Base-by-base conservation (phyloP, 2,888 invertebrate species). In the Eudemis profundana region DNA sequence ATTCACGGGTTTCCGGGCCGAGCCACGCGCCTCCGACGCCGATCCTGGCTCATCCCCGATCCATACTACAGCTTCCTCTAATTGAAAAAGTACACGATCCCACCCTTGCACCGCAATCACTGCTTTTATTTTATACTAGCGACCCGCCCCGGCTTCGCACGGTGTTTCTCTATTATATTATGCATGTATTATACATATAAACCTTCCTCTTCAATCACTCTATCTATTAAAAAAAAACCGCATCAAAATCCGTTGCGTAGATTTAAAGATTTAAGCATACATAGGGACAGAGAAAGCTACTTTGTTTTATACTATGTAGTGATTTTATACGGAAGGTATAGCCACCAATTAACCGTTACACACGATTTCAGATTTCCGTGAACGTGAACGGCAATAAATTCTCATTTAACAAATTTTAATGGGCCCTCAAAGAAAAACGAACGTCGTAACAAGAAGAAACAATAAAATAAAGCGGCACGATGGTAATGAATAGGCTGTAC, bases 401-500 rank as follows among this genome's bases (percentile, higher is more conserved):
- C 74, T 71, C 72, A 78, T 79, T 77, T 76, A 76, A 83, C 83
- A 80, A 86, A 83, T 85, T 86, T 83, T 81, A 83, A 82, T 81
- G 79, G 76, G 74, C 71, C 76, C 78, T 72, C 78, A 78, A 82
- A 81, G 76, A 76, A 74, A 71, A 77, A 75, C 66, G 67, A 72
- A 72, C 73, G 76, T 74, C 69, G 75, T 76, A 76, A 84, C 81
- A 83, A 83, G 82, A 82, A 83, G 82, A 83, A 84, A 87, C 86
- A 84, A 87, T 86, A 84, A 89, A 89, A 86, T 79, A 83, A 85
- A 87, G 78, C 81, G 76, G 79, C 74, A 75, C 78, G 79, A 81
- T 78, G 78, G 82, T 87, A 89, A 89, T 88, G 87, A 89, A 87
- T 86, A 86, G 85, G 85, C 79, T 86, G 84, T 85, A 90, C 87